These are phyloP conservation scores for Furcifer pardalis DNA, from an alignment of 2,797 vertebrate species.

Conservation along the genomic window DNA sequence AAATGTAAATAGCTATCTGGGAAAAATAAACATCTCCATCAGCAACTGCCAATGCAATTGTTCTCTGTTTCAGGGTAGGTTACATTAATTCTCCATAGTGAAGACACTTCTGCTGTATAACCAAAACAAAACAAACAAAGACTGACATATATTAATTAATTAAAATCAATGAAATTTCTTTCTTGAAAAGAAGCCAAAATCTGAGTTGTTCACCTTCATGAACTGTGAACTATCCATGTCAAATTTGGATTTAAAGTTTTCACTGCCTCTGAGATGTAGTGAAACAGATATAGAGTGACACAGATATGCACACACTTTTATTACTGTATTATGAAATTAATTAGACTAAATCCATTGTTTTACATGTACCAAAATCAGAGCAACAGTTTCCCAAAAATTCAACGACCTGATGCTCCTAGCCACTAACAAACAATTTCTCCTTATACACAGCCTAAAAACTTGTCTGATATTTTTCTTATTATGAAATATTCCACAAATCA, in stretches of 20 bases:
- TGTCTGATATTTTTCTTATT: conserved; percentile 9
- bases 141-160: no score
- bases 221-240: no score
- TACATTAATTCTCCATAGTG: background rate
- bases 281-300: no score
- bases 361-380: background rate
- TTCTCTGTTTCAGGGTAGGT: conserved; percentile 15
- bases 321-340: background rate
- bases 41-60: background rate
- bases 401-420: background rate
- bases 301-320: no score
- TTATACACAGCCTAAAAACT: background rate
- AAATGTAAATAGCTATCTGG: conserved; percentile 6
- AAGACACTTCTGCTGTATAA: conserved; percentile 19
- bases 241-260: no score
- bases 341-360: background rate
- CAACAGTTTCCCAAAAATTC: conserved; percentile 8
- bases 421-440: background rate
- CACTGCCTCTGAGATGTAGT: no score
- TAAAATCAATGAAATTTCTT: no score
- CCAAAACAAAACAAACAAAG: background rate
- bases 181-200: no score
- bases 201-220: no score
- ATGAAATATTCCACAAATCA: conserved; percentile 30
- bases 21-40: conserved; percentile 18